Base-by-base conservation (phyloP, 2,888 invertebrate genomes). In the Pimpla rufipes region DNA sequence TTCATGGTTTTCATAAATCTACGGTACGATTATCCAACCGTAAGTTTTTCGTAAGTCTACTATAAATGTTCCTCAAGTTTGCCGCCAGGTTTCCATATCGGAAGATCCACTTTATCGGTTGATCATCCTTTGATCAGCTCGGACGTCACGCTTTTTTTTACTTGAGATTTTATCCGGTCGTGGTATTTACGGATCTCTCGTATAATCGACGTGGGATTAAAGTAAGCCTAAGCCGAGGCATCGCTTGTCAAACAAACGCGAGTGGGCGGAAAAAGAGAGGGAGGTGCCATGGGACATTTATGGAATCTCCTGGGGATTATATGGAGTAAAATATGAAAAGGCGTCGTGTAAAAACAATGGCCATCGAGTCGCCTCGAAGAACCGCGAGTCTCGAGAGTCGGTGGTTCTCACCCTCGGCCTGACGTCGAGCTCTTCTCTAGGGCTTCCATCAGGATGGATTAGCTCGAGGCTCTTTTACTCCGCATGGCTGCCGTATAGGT, bases 361-460 rank as follows among this genome's bases (percentile, higher is more conserved):
- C n/a, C 62, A 79, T 79, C 70, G 62, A 78, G 50, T 70, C 18
- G 50, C 50, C 18, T 50, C 64, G 70, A 71, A 23, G 70, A 71
- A 23, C 23, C 40, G 23, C 23, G 76, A 67, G 55, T 40, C 40
- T 59, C 18, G 23, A 64, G 64, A 70, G 70, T 37, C n/a, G 21
- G 52, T 16, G 16, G 35, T 47, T 52, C 35, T 52, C 45, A 23
- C 37, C 59, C 59, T 45, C 52, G 37, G 35, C 21, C 57, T 70
- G 73, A 75, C 74, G 82, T 40, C 67, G 73, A 10, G 59, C 47
- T 50, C 62, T 66, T 55, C 37, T 62, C 18, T 77, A 77, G 81
- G 91, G 91, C 87, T 91, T 91, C 91, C 88, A 88, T 89, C 88
- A 86, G 85, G 86, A 82, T 87, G 89, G 89, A 91, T 91, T 91